These are phyloP conservation scores for Notolabrus celidotus DNA, from an alignment of 2,797 vertebrate species.

Conservation along the genomic window DNA sequence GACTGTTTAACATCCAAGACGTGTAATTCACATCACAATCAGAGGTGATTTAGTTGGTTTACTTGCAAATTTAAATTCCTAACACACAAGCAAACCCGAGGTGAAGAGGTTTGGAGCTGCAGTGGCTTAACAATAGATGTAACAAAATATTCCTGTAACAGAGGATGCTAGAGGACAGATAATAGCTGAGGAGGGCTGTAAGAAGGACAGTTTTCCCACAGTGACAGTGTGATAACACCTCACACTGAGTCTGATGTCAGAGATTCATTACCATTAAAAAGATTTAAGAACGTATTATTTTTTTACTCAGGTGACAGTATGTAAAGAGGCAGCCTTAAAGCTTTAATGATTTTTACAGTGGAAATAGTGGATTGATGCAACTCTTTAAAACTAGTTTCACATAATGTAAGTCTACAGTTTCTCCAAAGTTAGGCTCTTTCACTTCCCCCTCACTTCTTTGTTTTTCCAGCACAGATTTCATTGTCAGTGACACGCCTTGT, in stretches of 20 bases:
- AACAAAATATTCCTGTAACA: conserved; percentile 60
- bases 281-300: no score
- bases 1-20: conserved; percentile 21
- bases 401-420: not conserved
- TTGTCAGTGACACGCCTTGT: not conserved
- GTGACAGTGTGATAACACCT: conserved; percentile 18
- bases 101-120: conserved; percentile 15
- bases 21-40: conserved; percentile 9
- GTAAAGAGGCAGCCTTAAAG: not conserved
- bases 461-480: conserved; percentile 10
- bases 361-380: not conserved
- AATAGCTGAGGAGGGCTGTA: conserved; percentile 17
- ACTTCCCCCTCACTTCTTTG: conserved; percentile 15
- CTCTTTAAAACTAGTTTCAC: no score
- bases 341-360: not conserved
- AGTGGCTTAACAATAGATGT: conserved; percentile 43
- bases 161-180: conserved; percentile 20
- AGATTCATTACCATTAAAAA: conserved; percentile 12
- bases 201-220: conserved; percentile 1
- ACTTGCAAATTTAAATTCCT: not conserved
- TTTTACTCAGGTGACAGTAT: not conserved
- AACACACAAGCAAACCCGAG: not conserved
- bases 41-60: not conserved
- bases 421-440: conserved; percentile 10
- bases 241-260: conserved; percentile 8